Conservation (phyloP, 2,113 vertebrate genomes). For the Pomatostomus ruficeps region DNA sequence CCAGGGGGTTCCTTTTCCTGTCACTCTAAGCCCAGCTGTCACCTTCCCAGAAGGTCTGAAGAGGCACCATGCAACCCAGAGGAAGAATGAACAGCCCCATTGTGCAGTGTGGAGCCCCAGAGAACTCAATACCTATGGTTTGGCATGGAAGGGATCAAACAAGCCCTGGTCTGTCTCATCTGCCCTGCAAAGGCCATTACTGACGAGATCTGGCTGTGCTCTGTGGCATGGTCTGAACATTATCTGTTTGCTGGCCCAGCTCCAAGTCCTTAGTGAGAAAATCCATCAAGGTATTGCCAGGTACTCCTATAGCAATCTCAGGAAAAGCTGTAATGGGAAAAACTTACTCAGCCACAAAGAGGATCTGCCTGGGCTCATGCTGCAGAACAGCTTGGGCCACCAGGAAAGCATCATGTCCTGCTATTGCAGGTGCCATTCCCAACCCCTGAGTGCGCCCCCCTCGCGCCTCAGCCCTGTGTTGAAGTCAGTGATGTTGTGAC, state of each 20-base stretch:
- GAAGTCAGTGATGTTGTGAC: background rate
- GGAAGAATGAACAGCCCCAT: background rate
- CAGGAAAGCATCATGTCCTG: fast-evolving
- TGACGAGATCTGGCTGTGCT: background rate
- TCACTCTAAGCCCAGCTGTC: background rate
- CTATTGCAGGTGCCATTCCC: background rate
- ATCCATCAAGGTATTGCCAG: background rate
- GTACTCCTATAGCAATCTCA: background rate
- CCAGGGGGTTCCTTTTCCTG: background rate
- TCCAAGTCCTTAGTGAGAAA: background rate
- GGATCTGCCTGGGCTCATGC: background rate
- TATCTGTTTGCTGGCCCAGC: background rate
- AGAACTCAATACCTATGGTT: background rate
- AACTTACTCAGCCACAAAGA: background rate
- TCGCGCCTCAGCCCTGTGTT: fast-evolving
- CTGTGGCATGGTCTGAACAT: background rate
- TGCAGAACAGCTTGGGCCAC: background rate
- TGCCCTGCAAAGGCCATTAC: background rate
- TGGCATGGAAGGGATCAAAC: fast-evolving
- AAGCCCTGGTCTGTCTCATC: background rate
- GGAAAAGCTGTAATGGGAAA: background rate
- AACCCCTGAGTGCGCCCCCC: background rate
- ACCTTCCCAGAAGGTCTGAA: background rate
- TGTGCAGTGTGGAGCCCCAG: background rate
- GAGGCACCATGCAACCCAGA: background rate